Evolutionary conservation across 1,140 invertebrate genomes (phyloP).

Genomic region (Zaprionus davidi): DNA sequence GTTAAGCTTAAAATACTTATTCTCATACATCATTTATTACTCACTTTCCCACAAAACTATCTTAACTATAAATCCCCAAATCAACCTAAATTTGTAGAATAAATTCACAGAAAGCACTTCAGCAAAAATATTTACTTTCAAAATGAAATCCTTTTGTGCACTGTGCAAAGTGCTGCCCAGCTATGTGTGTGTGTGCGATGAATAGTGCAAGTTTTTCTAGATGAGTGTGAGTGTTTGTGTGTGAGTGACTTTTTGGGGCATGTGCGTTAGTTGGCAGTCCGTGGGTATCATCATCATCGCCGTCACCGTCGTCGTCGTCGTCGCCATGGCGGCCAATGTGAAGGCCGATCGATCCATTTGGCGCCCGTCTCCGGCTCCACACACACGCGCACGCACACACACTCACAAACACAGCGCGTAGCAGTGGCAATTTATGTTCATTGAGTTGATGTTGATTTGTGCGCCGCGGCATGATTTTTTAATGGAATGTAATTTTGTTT

Average conservation of each 20-base stretch:
- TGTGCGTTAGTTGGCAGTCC: conserved; percentile 25
- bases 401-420: conserved; percentile 4
- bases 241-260: conserved; percentile 19
- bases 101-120: conserved; percentile 2
- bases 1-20: not conserved
- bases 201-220: not conserved
- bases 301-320: conserved; percentile 44
- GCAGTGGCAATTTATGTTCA: conserved; percentile 74
- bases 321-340: conserved; percentile 74
- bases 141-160: conserved; percentile 32
- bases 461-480: conserved; percentile 74
- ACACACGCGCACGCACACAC: not conserved
- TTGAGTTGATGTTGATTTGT: conserved; percentile 81
- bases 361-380: conserved; percentile 17
- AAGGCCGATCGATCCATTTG: conserved; percentile 72
- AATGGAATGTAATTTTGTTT: conserved; percentile 77
- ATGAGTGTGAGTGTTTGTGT: not conserved
- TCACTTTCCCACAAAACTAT: not conserved
- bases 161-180: conserved; percentile 52
- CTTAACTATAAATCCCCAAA: not conserved
- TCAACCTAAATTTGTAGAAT: not conserved
- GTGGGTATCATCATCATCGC: conserved; percentile 26
- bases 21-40: not conserved
- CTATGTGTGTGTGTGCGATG: not conserved
- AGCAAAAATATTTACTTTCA: conserved; percentile 2